Evolutionary conservation across 2,113 vertebrate genomes (phyloP).

Genomic region (Bostrychus sinensis): DNA sequence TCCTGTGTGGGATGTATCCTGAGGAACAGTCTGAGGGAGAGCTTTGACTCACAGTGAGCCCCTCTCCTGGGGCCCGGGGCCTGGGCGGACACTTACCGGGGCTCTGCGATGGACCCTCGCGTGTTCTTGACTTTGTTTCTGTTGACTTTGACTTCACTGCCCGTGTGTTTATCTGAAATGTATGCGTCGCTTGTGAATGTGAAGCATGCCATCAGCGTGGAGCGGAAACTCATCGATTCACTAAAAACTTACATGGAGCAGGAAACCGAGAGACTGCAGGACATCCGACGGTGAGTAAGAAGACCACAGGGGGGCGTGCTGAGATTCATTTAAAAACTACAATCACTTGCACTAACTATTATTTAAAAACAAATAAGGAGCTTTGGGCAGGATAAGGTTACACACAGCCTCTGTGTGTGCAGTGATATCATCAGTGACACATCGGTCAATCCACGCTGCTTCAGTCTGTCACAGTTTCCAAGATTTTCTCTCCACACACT

Average conservation of each 20-base stretch:
- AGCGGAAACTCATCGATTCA: slow-evolving; percentile 70
- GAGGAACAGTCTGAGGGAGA: not conserved
- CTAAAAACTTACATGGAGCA: slow-evolving; percentile 75
- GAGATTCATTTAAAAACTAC: too few relatives aligned
- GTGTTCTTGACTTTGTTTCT: slow-evolving; percentile 24
- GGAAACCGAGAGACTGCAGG: slow-evolving; percentile 76
- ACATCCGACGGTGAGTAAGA: slow-evolving; percentile 77
- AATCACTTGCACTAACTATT: too few relatives aligned
- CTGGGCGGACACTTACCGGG: too few relatives aligned
- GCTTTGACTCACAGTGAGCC: not conserved
- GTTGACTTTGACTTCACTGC: slow-evolving; percentile 21
- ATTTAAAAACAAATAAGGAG: too few relatives aligned
- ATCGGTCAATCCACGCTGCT: not conserved
- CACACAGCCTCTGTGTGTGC: too few relatives aligned
- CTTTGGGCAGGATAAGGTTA: not conserved
- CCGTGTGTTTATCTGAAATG: slow-evolving; percentile 54
- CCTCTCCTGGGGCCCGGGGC: not conserved
- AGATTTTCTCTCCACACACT: not conserved
- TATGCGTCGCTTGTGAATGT: slow-evolving; percentile 80
- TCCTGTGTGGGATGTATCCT: not conserved
- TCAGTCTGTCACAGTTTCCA: not conserved
- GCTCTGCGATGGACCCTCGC: slow-evolving; percentile 11
- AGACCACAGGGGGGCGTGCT: too few relatives aligned
- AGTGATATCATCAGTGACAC: not conserved
- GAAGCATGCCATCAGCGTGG: slow-evolving; percentile 72